Evolutionary conservation across 2,797 vertebrate genomes (phyloP), one percentile per base, ranked within the genome.

Genomic region (Malacoraja senta): DNA sequence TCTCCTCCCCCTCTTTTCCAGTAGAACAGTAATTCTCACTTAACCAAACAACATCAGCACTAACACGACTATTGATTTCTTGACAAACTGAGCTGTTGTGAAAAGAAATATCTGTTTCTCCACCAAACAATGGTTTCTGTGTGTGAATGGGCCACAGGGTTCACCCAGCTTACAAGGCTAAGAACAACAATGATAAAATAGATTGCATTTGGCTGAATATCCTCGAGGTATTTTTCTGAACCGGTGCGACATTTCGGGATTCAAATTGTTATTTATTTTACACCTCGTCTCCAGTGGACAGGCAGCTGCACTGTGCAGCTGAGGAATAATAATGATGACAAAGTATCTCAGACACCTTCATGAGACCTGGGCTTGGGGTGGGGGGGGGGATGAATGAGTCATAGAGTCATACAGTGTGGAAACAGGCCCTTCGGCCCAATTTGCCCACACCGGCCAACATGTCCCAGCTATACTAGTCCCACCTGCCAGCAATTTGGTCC

Each of bases 291-390:
- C 93, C 68, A 86, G 94, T 93, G 26, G 1, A 44, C 65, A 91
- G 44, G 68, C 24, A 91, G 65, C 68, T 91, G 35, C 65, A 53
- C 38, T 76, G 29, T 74, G 71, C 71, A 93, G 93, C 8, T 29
- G 0, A 0, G 80, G 63, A 8, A 93, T 21, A 95, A 94, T 88
- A 26, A 93, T 94, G 91, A 93, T 76, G 91, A 68, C 44, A 94
- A 84, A n/a, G 93, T 94, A 93, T 93, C 86, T 88, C 94, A 94
- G 91, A 77, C 58, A 93, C 24, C 93, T 93, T 93, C 10, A 92
- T 68, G 63, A 93, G 35, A 71, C 38, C 0, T 79, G 93, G 32
- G 94, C 4, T 10, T 84, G 94, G 44, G 44, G 4, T 0, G 44
- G 4, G 44, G 4, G 44, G 44, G 44, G 3, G 44, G 1, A 44